Evolutionary conservation across 2,113 vertebrate genomes (phyloP).

Genomic region (Arenaria interpres): DNA sequence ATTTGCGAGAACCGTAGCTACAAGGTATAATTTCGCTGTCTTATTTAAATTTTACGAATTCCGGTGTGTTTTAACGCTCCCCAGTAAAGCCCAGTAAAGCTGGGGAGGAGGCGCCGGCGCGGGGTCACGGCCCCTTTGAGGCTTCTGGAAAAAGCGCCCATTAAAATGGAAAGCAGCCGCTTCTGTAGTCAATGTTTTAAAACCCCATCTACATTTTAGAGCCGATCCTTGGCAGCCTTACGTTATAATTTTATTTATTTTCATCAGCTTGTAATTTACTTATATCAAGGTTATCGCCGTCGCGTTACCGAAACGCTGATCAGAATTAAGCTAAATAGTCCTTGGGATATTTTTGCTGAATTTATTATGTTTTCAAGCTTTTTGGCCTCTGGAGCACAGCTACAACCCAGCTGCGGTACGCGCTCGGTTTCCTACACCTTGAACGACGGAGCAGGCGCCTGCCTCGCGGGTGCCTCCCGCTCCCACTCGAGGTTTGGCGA

Average conservation of each 20-base stretch:
- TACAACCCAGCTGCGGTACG: background rate
- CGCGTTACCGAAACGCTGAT: background rate
- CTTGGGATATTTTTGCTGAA: background rate
- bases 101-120: background rate
- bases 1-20: conserved; percentile 66
- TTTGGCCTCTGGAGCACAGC: background rate
- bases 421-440: background rate
- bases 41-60: conserved; percentile 66
- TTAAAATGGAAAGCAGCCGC: background rate
- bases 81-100: conserved; percentile 17
- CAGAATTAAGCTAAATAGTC: background rate
- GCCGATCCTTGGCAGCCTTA: background rate
- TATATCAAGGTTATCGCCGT: background rate
- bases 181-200: background rate
- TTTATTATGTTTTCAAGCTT: background rate
- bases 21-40: conserved; percentile 65
- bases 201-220: background rate
- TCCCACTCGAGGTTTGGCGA: background rate
- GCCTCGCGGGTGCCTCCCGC: too few relatives aligned
- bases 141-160: background rate
- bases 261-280: background rate
- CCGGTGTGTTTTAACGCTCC: conserved; percentile 47
- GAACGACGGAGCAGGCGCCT: background rate
- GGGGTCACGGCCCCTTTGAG: background rate
- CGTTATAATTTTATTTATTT: background rate